Conservation (phyloP, 2,888 invertebrate species). For the Branchipolynoe longqiensis region DNA sequence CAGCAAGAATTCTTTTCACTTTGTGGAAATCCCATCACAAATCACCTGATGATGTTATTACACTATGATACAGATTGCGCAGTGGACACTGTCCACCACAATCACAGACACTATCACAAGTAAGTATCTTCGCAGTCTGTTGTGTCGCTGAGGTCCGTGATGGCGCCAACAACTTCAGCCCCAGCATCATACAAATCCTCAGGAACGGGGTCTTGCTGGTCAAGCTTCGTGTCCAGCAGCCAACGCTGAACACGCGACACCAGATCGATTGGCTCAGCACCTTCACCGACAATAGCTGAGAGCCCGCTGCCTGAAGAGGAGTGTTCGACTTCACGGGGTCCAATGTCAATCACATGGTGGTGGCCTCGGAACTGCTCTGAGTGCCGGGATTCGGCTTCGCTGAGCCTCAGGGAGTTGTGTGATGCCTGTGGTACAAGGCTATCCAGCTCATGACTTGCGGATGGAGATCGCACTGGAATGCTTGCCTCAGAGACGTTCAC, state of each 20-base stretch:
- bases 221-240: conserved; percentile 21
- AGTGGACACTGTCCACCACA: too few relatives aligned
- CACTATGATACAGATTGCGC: too few relatives aligned
- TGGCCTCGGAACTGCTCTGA: conserved; percentile 63
- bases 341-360: conserved; percentile 64
- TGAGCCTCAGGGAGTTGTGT: conserved; percentile 64
- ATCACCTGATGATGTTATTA: too few relatives aligned
- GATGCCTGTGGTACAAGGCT: conserved; percentile 63
- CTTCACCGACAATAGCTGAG: conserved; percentile 28
- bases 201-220: conserved; percentile 39
- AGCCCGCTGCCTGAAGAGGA: conserved; percentile 24
- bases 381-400: conserved; percentile 67
- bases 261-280: conserved; percentile 6
- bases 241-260: conserved; percentile 31
- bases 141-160: conserved; percentile 4
- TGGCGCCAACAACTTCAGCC: neutral
- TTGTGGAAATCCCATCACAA: too few relatives aligned
- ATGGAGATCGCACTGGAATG: conserved; percentile 59
- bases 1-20: too few relatives aligned
- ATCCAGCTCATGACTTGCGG: conserved; percentile 58
- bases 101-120: conserved; percentile 50
- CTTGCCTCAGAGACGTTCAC: conserved; percentile 45
- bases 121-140: conserved; percentile 36
- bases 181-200: conserved; percentile 13
- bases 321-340: conserved; percentile 25